Conservation (phyloP, 2,888 invertebrate genomes). For the Zaprionus lineosus region DNA sequence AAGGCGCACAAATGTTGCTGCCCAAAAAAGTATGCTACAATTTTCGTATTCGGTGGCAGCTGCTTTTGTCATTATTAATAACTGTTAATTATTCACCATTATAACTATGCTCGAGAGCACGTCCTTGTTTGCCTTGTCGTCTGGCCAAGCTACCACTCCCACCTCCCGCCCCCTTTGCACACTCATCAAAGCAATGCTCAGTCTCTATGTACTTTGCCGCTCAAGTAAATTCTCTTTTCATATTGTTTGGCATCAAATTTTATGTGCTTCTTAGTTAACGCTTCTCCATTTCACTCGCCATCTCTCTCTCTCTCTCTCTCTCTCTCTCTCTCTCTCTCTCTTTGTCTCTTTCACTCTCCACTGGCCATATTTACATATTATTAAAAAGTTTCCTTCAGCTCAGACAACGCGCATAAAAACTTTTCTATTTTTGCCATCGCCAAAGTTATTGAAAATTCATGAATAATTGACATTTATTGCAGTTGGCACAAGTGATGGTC, state of each 20-base stretch:
- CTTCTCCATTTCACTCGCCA: slow-evolving; percentile 24
- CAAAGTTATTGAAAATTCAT: slow-evolving; percentile 75
- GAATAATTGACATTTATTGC: slow-evolving; percentile 77
- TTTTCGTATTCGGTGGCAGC: slow-evolving; percentile 63
- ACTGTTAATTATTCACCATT: slow-evolving; percentile 81
- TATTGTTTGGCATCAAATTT: slow-evolving; percentile 68
- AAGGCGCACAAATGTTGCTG: slow-evolving; percentile 53
- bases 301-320: neutral
- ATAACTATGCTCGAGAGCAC: slow-evolving; percentile 57
- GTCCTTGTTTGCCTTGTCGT: slow-evolving; percentile 51
- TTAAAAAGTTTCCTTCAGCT: slow-evolving; percentile 69
- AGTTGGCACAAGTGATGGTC: slow-evolving; percentile 74
- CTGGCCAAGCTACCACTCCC: neutral
- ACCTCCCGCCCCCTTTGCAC: neutral
- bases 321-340: neutral
- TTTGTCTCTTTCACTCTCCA: slow-evolving; percentile 17
- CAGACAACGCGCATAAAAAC: slow-evolving; percentile 50
- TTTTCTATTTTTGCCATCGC: slow-evolving; percentile 65
- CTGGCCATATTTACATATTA: slow-evolving; percentile 72
- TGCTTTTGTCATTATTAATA: slow-evolving; percentile 82
- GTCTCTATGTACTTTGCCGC: slow-evolving; percentile 48
- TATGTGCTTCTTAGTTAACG: slow-evolving; percentile 70
- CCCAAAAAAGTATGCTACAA: slow-evolving; percentile 42
- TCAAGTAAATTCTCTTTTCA: slow-evolving; percentile 64
- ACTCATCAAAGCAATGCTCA: neutral